These are phyloP conservation scores for Phalacrocorax brasilianus DNA, from an alignment of 2,113 vertebrate species.

Conservation along the genomic window DNA sequence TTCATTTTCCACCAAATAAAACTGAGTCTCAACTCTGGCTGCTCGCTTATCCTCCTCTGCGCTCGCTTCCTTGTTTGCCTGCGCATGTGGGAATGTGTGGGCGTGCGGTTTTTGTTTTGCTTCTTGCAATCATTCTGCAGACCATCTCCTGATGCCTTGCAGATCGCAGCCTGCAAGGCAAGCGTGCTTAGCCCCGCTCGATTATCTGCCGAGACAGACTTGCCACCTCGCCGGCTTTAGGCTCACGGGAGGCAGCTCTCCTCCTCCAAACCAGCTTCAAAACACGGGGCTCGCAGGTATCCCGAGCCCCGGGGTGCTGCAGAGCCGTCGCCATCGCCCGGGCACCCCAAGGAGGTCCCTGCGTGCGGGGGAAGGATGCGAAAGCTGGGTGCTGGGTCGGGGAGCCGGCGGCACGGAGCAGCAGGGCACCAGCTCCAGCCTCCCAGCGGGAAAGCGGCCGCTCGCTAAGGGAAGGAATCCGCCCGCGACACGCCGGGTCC, in stretches of 20 bases:
- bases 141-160: background rate
- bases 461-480: background rate
- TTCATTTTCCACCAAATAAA: conserved; percentile 15
- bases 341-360: fast-evolving
- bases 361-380: background rate
- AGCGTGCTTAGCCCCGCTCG: background rate
- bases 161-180: background rate
- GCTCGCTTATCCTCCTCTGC: background rate
- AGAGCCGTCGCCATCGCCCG: background rate
- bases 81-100: background rate
- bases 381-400: background rate
- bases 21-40: background rate
- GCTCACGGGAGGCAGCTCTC: fast-evolving
- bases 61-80: background rate
- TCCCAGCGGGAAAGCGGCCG: background rate
- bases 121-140: background rate
- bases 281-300: fast-evolving
- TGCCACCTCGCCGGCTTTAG: background rate
- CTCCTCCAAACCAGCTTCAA: background rate
- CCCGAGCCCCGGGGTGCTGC: background rate
- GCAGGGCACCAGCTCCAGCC: background rate
- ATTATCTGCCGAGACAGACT: fast-evolving
- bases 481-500: fast-evolving
- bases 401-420: background rate
- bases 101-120: background rate